Base-by-base conservation (phyloP, 2,888 invertebrate genomes). In the Phanerotoma sp. region DNA sequence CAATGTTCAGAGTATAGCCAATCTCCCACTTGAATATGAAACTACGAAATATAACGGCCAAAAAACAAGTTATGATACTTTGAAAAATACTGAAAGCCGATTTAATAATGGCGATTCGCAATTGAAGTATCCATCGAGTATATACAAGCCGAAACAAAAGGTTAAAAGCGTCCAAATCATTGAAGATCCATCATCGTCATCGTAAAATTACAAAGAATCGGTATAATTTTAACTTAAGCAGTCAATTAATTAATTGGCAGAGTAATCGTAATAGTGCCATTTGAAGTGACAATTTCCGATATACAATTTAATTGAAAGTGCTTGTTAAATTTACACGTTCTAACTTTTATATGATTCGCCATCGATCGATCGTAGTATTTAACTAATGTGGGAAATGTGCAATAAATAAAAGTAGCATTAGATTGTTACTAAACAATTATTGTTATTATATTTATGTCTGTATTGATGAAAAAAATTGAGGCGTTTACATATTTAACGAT, bases 91-190 rank as follows among this genome's bases (percentile, higher is more conserved):
- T 22, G 9, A 20, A 42, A 37, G 35, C 20, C 22, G 11, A 15
- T 6, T 25, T 25, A 25, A 9, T 25, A 7, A 10, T 20, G 47
- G 42, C 35, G 13, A 13, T 25, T 18, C 28, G 15, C 18, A 38
- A n/a, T 15, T 21, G n/a, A 63, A 58, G 22, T 66, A 25, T 25
- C 25, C 25, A n/a, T n/a, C 9, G 25, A 9, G 61, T 22, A 42
- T 49, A 33, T 16, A 11, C 1, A 67, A 57, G 4, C 62, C 56
- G 7, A 47, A 68, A 4, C 70, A 65, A 48, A 76, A 75, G 60
- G 66, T 71, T 2, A 77, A 75, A 48, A 76, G 57, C 56, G 75
- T 77, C 4, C 68, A 76, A 54, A 76, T 77, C 3, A 55, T 77
- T 18, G 75, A 75, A 3, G 71, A 74, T 56, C 72, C 70, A 1